Evolutionary conservation across 2,888 invertebrate genomes (phyloP).

Genomic region (Drosophila anomelani): DNA sequence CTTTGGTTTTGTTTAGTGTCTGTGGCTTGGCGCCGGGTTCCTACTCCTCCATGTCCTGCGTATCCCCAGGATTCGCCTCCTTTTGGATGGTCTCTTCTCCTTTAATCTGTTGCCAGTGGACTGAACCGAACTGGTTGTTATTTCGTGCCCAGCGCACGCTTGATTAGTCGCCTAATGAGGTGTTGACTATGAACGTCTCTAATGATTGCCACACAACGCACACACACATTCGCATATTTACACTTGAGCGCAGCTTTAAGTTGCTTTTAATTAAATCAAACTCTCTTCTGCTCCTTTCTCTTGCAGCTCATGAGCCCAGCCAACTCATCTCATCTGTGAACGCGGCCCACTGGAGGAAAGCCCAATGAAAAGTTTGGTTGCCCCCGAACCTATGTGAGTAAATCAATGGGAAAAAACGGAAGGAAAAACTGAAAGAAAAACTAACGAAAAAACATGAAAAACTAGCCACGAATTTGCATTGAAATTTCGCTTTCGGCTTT

Average conservation of each 20-base stretch:
- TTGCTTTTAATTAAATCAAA: slow-evolving; percentile 44
- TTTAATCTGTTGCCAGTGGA: slow-evolving; percentile 57
- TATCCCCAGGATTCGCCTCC: slow-evolving; percentile 1
- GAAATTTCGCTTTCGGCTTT: slow-evolving; percentile 29
- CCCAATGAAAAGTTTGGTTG: slow-evolving; percentile 75
- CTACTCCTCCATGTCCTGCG: slow-evolving; percentile 18
- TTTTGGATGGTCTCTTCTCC: slow-evolving; percentile 17
- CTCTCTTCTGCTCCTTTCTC: slow-evolving; percentile 4
- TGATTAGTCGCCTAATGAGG: slow-evolving; percentile 83
- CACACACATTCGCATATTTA: slow-evolving; percentile 23
- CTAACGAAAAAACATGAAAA: slow-evolving; percentile 15
- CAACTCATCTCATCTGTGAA: slow-evolving; percentile 30
- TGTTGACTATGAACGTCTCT: slow-evolving; percentile 73
- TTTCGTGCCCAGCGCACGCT: slow-evolving; percentile 71
- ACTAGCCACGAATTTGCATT: slow-evolving; percentile 48
- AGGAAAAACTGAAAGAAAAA: slow-evolving; percentile 8
- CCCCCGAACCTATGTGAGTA: slow-evolving; percentile 69
- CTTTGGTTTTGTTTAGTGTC: slow-evolving; percentile 49
- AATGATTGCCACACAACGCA: slow-evolving; percentile 55
- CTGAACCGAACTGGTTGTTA: slow-evolving; percentile 64
- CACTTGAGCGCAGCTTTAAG: slow-evolving; percentile 35
- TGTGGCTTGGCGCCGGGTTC: slow-evolving; percentile 32
- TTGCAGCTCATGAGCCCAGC: slow-evolving; percentile 46
- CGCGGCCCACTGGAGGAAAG: slow-evolving; percentile 53
- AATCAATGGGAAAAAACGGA: slow-evolving; percentile 4